phyloP scores from a whole-genome alignment of 1,140 invertebrate genomes.

The Ceratitis capitata region DNA sequence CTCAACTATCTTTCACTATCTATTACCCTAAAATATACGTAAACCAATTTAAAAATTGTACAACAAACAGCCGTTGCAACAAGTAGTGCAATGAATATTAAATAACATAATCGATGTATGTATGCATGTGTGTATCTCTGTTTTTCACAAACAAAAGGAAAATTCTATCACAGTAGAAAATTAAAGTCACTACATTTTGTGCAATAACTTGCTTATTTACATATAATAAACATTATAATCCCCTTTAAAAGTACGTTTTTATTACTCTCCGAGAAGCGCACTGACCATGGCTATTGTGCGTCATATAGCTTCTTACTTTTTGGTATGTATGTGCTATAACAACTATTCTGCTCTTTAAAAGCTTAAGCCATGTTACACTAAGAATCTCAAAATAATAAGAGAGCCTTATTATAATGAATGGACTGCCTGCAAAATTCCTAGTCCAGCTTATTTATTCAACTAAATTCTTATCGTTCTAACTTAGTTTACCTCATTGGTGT shows the following conservation, averaged over 20 bases:
- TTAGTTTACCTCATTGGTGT: background rate
- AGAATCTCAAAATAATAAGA: background rate
- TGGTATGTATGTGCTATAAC: background rate
- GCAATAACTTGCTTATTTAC: background rate
- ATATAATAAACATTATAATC: background rate
- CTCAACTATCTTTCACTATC: too few relatives aligned
- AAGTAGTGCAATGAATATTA: too few relatives aligned
- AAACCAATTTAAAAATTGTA: too few relatives aligned
- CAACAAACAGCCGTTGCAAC: too few relatives aligned
- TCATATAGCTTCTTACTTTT: background rate
- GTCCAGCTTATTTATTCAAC: too few relatives aligned
- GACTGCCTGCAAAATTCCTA: too few relatives aligned
- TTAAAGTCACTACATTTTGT: constrained; percentile 49
- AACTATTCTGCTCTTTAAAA: background rate
- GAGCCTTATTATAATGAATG: too few relatives aligned
- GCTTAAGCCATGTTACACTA: too few relatives aligned
- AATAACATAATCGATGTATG: background rate
- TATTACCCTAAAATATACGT: too few relatives aligned
- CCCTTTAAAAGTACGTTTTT: background rate
- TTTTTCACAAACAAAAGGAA: constrained; percentile 49
- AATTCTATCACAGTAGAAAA: constrained; percentile 63
- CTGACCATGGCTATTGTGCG: background rate
- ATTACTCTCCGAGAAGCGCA: background rate
- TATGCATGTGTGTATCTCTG: background rate
- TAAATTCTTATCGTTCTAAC: background rate